A percentile compares a stretch with the other conserved stretches of the same genome.
Conservation (phyloP, 2,888 invertebrate species). For the Epistrophella euchroma region DNA sequence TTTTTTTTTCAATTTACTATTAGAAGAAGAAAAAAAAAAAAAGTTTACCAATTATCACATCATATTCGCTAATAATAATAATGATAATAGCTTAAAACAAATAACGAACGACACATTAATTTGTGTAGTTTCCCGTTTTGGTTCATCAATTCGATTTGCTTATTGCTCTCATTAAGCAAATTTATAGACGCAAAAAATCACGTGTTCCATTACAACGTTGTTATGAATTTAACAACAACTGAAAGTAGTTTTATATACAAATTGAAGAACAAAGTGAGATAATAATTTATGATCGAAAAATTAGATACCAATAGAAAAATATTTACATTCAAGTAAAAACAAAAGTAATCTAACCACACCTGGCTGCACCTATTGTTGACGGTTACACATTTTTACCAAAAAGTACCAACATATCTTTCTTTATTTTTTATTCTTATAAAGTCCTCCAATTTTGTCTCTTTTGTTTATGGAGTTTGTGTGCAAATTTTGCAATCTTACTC, state of each 20-base stretch:
- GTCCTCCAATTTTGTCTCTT: constrained; percentile 68
- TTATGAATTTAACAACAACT: background rate
- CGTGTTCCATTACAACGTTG: background rate
- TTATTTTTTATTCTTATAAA: background rate
- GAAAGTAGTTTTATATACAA: background rate
- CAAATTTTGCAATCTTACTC: constrained; percentile 52
- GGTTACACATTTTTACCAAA: constrained; percentile 8
- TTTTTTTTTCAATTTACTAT: background rate
- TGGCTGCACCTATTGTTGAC: constrained; percentile 64
- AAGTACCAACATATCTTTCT: background rate
- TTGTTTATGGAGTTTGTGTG: constrained; percentile 20
- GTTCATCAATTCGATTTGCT: background rate
- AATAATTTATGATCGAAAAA: constrained; percentile 10
- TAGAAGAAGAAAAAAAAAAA: too few relatives aligned
- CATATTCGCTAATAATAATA: constrained; percentile 9
- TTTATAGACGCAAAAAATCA: background rate
- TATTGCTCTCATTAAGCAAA: background rate
- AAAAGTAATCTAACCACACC: constrained; percentile 50
- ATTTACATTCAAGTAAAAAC: constrained; percentile 44
- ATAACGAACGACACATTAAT: background rate
- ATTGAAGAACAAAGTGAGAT: background rate
- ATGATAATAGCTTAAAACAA: background rate
- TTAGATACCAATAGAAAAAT: constrained; percentile 2
- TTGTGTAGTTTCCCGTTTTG: constrained; percentile 5
- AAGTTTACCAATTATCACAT: background rate